Evolutionary conservation across 1,140 invertebrate species (phyloP).

Genomic region (Drosophila chauvacae): DNA sequence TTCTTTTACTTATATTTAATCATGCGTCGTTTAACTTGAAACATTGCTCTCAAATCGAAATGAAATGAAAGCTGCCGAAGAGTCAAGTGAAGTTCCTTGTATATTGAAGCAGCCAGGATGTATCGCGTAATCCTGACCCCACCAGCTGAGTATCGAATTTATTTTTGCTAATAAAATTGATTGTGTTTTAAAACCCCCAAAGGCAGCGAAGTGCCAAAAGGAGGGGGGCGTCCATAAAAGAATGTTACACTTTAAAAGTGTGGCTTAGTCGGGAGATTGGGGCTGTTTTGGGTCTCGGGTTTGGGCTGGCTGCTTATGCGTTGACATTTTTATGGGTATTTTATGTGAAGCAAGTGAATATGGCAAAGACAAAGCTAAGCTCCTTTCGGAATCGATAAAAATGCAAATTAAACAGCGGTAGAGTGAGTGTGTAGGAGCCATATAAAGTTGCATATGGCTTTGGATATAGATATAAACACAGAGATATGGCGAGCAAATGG

Average conservation of each 20-base stretch:
- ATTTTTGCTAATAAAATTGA: slow-evolving; percentile 66
- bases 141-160: slow-evolving; percentile 29
- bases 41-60: background rate
- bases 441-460: slow-evolving; percentile 57
- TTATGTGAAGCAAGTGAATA: slow-evolving; percentile 67
- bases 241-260: slow-evolving; percentile 66
- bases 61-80: background rate
- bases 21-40: background rate
- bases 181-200: slow-evolving; percentile 59
- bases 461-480: slow-evolving; percentile 26
- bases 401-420: slow-evolving; percentile 77
- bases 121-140: slow-evolving; percentile 9
- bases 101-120: background rate
- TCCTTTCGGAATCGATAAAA: slow-evolving; percentile 77
- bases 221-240: slow-evolving; percentile 29
- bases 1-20: background rate
- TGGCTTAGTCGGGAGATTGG: slow-evolving; percentile 42
- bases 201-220: slow-evolving; percentile 15
- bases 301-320: slow-evolving; percentile 56
- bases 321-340: slow-evolving; percentile 78
- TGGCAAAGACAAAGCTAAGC: slow-evolving; percentile 73
- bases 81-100: background rate
- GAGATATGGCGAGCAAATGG: slow-evolving; percentile 9
- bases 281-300: slow-evolving; percentile 29
- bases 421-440: slow-evolving; percentile 23